Evolutionary conservation across 2,888 invertebrate species (phyloP), one percentile per base, ranked within the genome.

Genomic region (Drosophila putrida): DNA sequence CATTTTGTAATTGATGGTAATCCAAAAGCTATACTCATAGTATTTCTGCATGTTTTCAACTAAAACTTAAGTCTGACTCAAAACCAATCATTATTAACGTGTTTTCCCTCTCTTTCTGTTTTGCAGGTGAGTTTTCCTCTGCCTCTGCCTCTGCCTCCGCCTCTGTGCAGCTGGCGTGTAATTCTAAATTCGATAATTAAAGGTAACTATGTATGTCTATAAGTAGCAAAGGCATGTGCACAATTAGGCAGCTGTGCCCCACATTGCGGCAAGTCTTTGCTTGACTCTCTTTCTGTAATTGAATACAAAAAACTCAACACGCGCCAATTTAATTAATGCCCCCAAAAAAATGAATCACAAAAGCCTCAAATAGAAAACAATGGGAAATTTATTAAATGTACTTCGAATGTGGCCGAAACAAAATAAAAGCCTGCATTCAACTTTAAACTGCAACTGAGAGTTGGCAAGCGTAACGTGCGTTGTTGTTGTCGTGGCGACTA

Each of bases 61-160:
- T 39, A 35, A 38, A 46, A 39, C 39, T 51, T 53, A 31, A 46
- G 53, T 46, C 49, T 43, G 33, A 44, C 58, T 78, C 50, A 50
- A 61, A 54, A 28, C 13, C 6, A 75, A 68, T 60, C 49, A 61
- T 58, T 39, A 78, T 67, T 78, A 78, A 75, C 71, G 49, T 54
- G 28, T 13, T 33, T 58, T 58, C 53, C 61, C 11, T 60, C 58
- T 62, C 54, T 67, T 47, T 73, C 55, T 50, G 4, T 78, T 27
- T 87, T 89, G 54, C 89, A 89, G 88, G 88, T 88, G 83, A 89
- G 88, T 84, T 54, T 27, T 38, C 54, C 41, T 47, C 44, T 41
- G 46, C 46, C 20, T 20, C 20, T 20, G 20, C 3, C 20, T 20
- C 58, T 61, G 39, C 49, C 43, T 49, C 33, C 43, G 54, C 41